Base-by-base conservation (phyloP, 2,113 vertebrate genomes). In the Sylvilagus bachmani region DNA sequence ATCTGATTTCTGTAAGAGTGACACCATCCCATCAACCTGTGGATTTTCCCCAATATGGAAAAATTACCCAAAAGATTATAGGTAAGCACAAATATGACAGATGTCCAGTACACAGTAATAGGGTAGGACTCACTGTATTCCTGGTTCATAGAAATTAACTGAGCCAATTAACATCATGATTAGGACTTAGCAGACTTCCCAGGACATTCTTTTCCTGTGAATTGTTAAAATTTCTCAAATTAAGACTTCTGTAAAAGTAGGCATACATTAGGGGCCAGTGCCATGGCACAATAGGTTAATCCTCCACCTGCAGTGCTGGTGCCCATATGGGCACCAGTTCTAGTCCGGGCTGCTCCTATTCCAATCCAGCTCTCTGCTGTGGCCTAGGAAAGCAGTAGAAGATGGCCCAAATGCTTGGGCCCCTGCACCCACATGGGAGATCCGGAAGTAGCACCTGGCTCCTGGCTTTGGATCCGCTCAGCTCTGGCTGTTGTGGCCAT, bases 191-290 rank as follows among this genome's bases (percentile, higher is more conserved):
- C 58, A 93, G 38, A 66, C 33, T 24, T 86, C 67, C 77, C 44
- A 81, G 73, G 62, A 83, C 21, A 70, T 71, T 81, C 21, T 75
- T 89, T 92, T 84, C 33, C 53, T 67, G 64, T 10, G 44, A 31
- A 89, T 64, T 58, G 6, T 79, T 53, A 80, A 89, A 78, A 10
- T 66, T 67, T 81, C 58, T 49, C 82, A 88, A 89, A 84, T 51
- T 83, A 80, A 95, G 85, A 49, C 12, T 88, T 71, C 55, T 64
- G 61, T 75, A 95, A 64, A 21, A 94, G 25, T 82, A 53, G 36
- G 36, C 69, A 84, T 27, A 81, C 22, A 27, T 0, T 67, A 31
- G 6, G 44, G 44, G 44, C 44, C 44, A 1, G 44, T 44, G 44
- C 44, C 44, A 44, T 44, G 44, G 44, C 44, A 44, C 44, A 44